Evolutionary conservation across 2,797 vertebrate species (phyloP), one percentile per base, ranked within the genome.

Genomic region (Coendou prehensilis): DNA sequence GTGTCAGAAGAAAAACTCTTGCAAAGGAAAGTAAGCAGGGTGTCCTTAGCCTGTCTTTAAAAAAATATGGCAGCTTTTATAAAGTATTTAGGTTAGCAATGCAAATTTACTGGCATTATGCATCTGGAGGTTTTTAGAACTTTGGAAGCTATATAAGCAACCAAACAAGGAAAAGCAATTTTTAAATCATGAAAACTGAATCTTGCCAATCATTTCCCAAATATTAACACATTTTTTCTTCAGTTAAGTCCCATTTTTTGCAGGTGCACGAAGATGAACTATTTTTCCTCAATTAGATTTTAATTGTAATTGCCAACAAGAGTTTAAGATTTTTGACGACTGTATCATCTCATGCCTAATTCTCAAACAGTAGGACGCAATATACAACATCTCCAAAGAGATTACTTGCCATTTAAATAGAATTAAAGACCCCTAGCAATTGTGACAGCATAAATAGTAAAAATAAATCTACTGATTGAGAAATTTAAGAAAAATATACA

Each of bases 201-300:
- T 89, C 86, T 92, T 88, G 78, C 80, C 91, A 85, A 88, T 92
- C 59, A 82, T 82, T 93, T 96, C 23, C 28, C 45, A 96, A 96
- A 95, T 96, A 97, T 85, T 94, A 96, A 67, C 54, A 92, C 54
- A 91, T 82, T 96, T 87, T 81, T 78, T 80, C 82, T 93, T 96
- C 93, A 88, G 52, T 96, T 97, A 97, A 90, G 54, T 37, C 18
- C 54, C 28, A 83, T 81, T 93, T 96, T 96, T 80, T 61, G 71
- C 94, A 97, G 96, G 82, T 98, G 96, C 93, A 63, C 57, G 4
- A 57, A 84, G 37, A 97, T 84, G 28, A 96, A 92, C 75, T 87
- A 61, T 95, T 95, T 97, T 96, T 78, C 52, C 56, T 89, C 97
- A 81, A 97, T 93, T 98, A 71, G 82, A 98, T 97, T 97, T 98